Conservation (phyloP, 2,113 vertebrate genomes). For the Forbesichthys papilliferus region DNA sequence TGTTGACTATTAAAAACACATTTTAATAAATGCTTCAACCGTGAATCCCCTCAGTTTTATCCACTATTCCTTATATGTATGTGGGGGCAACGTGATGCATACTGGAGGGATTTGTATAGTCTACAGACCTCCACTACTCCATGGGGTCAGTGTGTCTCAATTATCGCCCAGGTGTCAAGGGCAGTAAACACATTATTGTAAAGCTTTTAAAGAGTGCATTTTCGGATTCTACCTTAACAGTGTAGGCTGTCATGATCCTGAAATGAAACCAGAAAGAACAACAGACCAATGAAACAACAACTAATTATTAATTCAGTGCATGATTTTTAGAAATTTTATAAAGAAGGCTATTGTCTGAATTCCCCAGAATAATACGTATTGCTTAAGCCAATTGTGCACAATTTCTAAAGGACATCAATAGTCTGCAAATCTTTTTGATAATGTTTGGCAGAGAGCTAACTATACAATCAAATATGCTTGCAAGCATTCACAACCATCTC, state of each 20-base stretch:
- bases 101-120: conserved; percentile 15
- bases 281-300: conserved; percentile 2
- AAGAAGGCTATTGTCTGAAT: too few relatives aligned
- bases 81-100: background rate
- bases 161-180: background rate
- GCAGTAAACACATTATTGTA: conserved; percentile 23
- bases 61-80: conserved; percentile 9
- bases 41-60: conserved; percentile 2
- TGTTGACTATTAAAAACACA: background rate
- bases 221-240: background rate
- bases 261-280: conserved; percentile 2
- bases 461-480: background rate
- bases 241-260: background rate
- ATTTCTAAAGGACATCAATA: background rate
- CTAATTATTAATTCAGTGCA: background rate
- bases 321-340: background rate
- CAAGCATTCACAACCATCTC: conserved; percentile 2
- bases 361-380: background rate
- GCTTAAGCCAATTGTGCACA: background rate
- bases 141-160: background rate
- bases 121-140: background rate
- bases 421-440: background rate
- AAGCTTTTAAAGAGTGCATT: conserved; percentile 3
- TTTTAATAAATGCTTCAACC: conserved; percentile 1
- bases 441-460: background rate